Conservation (phyloP, 1,140 invertebrate species). For the Lutraria rhynchaena region DNA sequence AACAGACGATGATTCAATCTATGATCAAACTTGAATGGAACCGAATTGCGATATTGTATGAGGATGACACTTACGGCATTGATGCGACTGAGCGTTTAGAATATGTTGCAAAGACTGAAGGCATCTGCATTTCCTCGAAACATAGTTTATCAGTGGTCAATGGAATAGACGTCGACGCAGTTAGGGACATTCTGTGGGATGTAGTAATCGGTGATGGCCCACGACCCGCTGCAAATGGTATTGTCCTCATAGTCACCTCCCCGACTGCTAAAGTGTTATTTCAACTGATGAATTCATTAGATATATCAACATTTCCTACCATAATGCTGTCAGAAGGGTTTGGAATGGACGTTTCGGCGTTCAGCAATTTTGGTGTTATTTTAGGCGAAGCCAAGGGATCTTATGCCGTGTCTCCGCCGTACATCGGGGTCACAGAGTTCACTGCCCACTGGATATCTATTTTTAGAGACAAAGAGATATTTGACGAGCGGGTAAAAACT, state of each 20-base stretch:
- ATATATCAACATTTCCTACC: not conserved
- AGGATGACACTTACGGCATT: conserved; percentile 49
- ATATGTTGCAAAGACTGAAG: not conserved
- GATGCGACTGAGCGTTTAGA: not conserved
- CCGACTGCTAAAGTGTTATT: conserved; percentile 10
- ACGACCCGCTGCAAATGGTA: not conserved
- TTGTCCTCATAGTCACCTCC: conserved; percentile 23
- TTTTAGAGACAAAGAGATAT: conserved; percentile 35
- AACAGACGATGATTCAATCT: conserved; percentile 50
- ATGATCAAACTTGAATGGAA: conserved; percentile 59
- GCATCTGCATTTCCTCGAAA: conserved; percentile 35
- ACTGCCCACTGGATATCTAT: conserved; percentile 38
- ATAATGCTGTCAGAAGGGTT: conserved; percentile 52
- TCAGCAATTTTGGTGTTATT: not conserved
- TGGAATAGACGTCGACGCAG: not conserved
- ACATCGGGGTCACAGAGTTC: conserved; percentile 27
- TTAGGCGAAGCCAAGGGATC: conserved; percentile 30
- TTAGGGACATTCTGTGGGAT: not conserved
- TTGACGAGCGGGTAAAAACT: conserved; percentile 7
- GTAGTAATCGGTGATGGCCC: not conserved
- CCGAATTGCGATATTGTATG: conserved; percentile 56
- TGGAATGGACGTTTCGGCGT: conserved; percentile 2
- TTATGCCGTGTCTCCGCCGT: not conserved
- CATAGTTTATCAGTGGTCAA: not conserved
- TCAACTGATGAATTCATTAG: not conserved